phyloP scores from a whole-genome alignment of 2,113 vertebrate genomes.

The Aptenodytes patagonicus region DNA sequence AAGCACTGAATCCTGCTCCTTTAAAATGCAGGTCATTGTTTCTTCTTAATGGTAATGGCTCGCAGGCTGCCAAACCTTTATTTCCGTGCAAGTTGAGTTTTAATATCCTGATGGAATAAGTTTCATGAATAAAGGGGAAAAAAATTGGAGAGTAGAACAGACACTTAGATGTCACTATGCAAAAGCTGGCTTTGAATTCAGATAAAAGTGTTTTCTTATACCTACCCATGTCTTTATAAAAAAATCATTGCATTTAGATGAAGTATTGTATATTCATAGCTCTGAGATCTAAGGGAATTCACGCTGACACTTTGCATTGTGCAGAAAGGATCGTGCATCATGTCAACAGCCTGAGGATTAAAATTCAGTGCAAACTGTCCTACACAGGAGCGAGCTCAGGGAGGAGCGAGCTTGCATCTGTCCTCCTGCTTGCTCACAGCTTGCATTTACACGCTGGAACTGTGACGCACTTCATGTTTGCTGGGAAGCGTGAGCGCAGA shows the following conservation, averaged over 20 bases:
- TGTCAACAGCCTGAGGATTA: neutral
- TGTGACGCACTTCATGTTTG: rapidly evolving
- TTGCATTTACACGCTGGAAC: neutral
- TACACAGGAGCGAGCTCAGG: neutral
- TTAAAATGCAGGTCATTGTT: neutral
- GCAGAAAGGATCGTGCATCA: neutral
- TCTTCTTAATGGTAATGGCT: neutral
- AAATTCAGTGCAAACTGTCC: neutral
- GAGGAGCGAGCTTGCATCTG: neutral
- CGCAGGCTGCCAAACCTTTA: neutral
- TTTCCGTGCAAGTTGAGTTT: neutral
- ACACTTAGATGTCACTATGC: neutral
- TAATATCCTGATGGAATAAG: neutral
- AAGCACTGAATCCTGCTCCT: neutral
- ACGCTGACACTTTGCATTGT: neutral
- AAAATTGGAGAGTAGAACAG: neutral
- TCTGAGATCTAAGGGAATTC: neutral
- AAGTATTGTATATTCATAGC: neutral
- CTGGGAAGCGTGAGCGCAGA: neutral
- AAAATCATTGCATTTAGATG: neutral
- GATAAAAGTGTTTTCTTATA: neutral
- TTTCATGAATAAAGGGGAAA: neutral
- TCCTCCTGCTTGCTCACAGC: neutral
- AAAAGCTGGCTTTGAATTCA: conserved; percentile 26
- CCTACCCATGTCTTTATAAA: neutral